Base-by-base conservation (phyloP, 2,888 invertebrate species). In the Melanostoma scalare region DNA sequence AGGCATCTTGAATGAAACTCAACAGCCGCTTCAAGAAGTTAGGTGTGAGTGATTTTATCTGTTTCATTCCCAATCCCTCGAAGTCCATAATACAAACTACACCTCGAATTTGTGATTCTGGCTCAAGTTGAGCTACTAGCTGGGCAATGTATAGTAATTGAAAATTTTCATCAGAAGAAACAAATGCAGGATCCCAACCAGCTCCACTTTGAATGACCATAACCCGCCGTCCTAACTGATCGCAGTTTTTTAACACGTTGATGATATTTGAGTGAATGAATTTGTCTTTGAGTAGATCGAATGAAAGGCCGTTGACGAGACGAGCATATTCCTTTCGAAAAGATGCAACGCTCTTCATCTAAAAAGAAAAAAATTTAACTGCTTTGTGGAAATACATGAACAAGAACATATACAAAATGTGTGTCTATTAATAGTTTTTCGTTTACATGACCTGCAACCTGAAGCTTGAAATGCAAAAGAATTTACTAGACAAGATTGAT, bases 81-180 rank as follows among this genome's bases (percentile, higher is more conserved):
- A 96, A 96, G 90, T 97, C 96, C 95, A 96, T 96, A 82, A 97
- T 92, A 30, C 96, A 96, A 6, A 96, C 95, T 4, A 94, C 94
- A 30, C 96, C 96, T 46, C 94, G 93, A 8, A 96, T 94, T 91
- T 96, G 96, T 0, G 95, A 94, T 90, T 95, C 95, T 0, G 95
- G 95, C 89, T 96, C 96, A 85, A 94, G 87, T 87, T 95, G 92
- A 9, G 96, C 96, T 0, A 95, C 94, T 87, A 95, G 93, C 89
- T 97, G 96, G 86, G 96, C 86, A 87, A 96, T 91, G 89, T 96
- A 97, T 89, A 96, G 95, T 87, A 96, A 91, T 85, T 95, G 92
- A 91, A 97, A 96, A 86, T 96, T 90, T 89, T 96, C 95, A 88
- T 96, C 96, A 0, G 96, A 93, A 53, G 91, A 93, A 85, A 96